Percentiles rank a stretch among this genome's conserved stretches.
phyloP scores from a whole-genome alignment of 2,888 invertebrate species.

The Tenthredo mesomela region DNA sequence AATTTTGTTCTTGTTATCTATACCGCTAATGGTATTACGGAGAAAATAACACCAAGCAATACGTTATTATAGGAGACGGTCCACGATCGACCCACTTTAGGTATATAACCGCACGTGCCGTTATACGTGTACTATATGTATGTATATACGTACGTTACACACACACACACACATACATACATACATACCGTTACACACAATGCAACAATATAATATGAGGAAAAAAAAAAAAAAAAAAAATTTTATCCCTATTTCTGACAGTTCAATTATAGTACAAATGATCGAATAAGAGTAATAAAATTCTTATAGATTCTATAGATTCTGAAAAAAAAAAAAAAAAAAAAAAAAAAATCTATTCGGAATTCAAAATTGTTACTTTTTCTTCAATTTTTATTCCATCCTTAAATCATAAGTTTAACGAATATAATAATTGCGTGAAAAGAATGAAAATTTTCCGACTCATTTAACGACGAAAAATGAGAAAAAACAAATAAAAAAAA shows the following conservation, averaged over 20 bases:
- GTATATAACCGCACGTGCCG: slow-evolving; percentile 30
- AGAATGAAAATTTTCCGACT: not conserved
- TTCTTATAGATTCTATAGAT: no score
- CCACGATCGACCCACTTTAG: slow-evolving; percentile 46
- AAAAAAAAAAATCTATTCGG: not conserved
- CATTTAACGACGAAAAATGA: not conserved
- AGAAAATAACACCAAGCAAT: slow-evolving; percentile 33
- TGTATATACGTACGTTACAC: not conserved
- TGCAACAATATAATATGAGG: not conserved
- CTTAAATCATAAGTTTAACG: no score
- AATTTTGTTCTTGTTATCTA: slow-evolving; percentile 24
- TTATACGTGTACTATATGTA: not conserved
- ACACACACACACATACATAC: not conserved
- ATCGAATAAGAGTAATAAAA: not conserved
- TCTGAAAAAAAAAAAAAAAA: not conserved
- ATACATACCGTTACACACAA: not conserved
- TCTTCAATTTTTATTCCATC: not conserved
- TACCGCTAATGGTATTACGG: slow-evolving; percentile 25
- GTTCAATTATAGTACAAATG: no score
- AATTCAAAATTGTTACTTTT: not conserved
- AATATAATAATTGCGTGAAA: not conserved
- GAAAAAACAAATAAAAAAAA: not conserved
- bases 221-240: not conserved
- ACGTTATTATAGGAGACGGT: slow-evolving; percentile 26
- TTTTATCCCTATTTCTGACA: not conserved